Base-by-base conservation (phyloP, 2,888 invertebrate species). In the Flexamia atlantica region DNA sequence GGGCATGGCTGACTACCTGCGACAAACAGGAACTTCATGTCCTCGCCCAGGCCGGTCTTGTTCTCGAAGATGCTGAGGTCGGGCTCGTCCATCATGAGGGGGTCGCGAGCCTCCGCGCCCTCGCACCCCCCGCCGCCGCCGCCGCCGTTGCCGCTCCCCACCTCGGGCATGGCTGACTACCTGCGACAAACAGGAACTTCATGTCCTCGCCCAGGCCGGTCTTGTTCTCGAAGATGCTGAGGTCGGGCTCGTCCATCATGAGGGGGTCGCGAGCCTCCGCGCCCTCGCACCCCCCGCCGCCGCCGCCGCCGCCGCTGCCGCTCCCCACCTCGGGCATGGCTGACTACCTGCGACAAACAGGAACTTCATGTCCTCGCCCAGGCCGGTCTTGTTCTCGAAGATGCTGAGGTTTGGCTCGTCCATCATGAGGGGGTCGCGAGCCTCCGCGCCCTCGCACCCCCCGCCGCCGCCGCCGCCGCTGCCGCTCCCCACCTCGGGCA, bases 341-440 rank as follows among this genome's bases (percentile, higher is more conserved):
- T 12, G 98, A n/a, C n/a, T n/a, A n/a, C n/a, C n/a, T n/a, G n/a
- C n/a, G n/a, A n/a, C n/a, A n/a, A n/a, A 97, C 89, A 98, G 92
- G 91, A 98, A 98, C 93, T 97, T 98, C 97, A 98, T 97, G 91
- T 98, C 98, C 91, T 98, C 97, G 57, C 97, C 97, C 89, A 98
- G 92, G 86, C 97, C 97, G 87, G 94, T 93, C 91, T 97, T 97
- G 92, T 98, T 98, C 92, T 98, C 97, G 91, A 97, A 98, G 84
- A 96, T 96, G 90, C 96, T 97, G 91, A 96, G 94, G 93, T 98
- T 97, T 88, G 96, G 95, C 93, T 97, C 97, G 86, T 90, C 90
- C 68, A 87, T 87, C 84, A 89, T 87, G 89, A 88, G 87, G 25
- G 87, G 94, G 92, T 96, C 96, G 86, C 97, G 91, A 30, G 97